Evolutionary conservation across 2,888 invertebrate species (phyloP).

Genomic region (Cecidostiba fungosa): DNA sequence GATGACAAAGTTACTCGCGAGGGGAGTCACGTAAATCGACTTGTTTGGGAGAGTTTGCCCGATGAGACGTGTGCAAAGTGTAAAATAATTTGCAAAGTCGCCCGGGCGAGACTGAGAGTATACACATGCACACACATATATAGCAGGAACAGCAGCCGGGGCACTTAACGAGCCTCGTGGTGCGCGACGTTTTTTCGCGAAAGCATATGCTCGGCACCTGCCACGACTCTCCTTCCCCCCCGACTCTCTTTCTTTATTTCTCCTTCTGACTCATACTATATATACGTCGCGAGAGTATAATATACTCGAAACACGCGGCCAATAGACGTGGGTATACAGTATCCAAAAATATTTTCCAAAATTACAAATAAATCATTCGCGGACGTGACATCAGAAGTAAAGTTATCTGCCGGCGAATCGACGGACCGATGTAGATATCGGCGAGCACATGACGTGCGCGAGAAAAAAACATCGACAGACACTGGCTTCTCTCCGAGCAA

Average conservation of each 20-base stretch:
- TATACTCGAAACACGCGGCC: neutral
- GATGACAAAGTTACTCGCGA: slow-evolving; percentile 38
- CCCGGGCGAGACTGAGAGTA: slow-evolving; percentile 25
- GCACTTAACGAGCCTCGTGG: slow-evolving; percentile 53
- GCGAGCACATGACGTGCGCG: neutral
- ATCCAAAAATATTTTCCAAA: neutral
- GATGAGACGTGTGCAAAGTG: slow-evolving; percentile 61
- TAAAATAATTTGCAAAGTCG: slow-evolving; percentile 58
- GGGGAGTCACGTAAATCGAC: slow-evolving; percentile 43
- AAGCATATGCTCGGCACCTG: slow-evolving; percentile 74
- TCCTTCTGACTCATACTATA: neutral
- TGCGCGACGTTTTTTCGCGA: slow-evolving; percentile 65
- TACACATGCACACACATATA: too few species aligned
- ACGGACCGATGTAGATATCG: neutral
- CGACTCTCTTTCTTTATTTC: slow-evolving; percentile 23
- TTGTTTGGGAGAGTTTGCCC: slow-evolving; percentile 32
- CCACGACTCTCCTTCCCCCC: slow-evolving; percentile 40
- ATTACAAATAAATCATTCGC: neutral
- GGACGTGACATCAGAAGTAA: neutral
- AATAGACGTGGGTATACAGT: neutral
- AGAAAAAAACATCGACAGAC: neutral
- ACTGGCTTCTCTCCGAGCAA: neutral
- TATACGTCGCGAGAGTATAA: neutral
- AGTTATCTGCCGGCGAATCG: slow-evolving; percentile 4
- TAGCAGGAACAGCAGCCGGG: neutral